These are phyloP conservation scores for Meliscaeva auricollis DNA, from an alignment of 2,888 invertebrate species.

Conservation along the genomic window DNA sequence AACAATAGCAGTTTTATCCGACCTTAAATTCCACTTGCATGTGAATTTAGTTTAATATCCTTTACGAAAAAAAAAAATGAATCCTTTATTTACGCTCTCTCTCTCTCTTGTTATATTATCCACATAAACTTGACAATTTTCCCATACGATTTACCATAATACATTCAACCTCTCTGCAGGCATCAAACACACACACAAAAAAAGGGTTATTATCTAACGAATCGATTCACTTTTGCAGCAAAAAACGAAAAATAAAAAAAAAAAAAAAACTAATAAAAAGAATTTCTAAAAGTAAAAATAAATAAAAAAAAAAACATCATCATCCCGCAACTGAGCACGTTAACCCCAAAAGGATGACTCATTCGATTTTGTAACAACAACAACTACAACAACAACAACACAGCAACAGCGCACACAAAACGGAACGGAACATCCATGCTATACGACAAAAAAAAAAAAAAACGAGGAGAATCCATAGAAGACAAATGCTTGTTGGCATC, in stretches of 20 bases:
- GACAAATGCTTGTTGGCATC: slow-evolving; percentile 71
- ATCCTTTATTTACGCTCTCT: slow-evolving; percentile 55
- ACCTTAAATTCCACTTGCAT: slow-evolving; percentile 15
- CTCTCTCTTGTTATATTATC: background rate
- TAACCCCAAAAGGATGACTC: slow-evolving; percentile 75
- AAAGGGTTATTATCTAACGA: slow-evolving; percentile 74
- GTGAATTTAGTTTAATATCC: slow-evolving; percentile 57
- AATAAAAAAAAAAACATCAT: slow-evolving; percentile 45
- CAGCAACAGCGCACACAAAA: slow-evolving; percentile 19
- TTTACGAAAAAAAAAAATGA: background rate
- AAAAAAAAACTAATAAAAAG: slow-evolving; percentile 30
- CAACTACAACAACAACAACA: slow-evolving; percentile 23
- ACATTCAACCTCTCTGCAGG: slow-evolving; percentile 23
- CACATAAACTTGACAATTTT: slow-evolving; percentile 61
- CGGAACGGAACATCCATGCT: slow-evolving; percentile 10
- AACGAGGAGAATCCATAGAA: slow-evolving; percentile 45
- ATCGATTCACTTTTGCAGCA: slow-evolving; percentile 67
- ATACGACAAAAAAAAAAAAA: background rate
- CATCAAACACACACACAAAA: slow-evolving; percentile 18
- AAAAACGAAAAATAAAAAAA: slow-evolving; percentile 30
- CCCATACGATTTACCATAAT: slow-evolving; percentile 52
- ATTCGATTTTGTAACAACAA: slow-evolving; percentile 61
- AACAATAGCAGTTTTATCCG: background rate
- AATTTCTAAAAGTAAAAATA: slow-evolving; percentile 28
- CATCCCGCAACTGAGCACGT: slow-evolving; percentile 72